Percentiles rank a stretch among this genome's conserved stretches.
phyloP scores from a whole-genome alignment of 1,140 invertebrate species.

The Trachymyrmex cornetzi region DNA sequence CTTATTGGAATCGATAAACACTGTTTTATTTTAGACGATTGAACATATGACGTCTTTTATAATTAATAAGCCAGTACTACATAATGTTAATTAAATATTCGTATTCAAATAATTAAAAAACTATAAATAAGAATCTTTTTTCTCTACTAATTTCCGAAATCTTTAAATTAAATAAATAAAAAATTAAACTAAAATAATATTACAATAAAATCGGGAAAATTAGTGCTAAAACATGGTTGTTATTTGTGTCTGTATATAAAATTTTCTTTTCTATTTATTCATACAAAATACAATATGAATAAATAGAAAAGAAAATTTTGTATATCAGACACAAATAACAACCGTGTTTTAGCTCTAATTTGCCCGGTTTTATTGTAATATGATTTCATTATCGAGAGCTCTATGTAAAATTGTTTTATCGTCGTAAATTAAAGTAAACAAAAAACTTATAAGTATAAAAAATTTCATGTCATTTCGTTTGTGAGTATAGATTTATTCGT shows the following conservation, averaged over 20 bases:
- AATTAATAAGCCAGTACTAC: background rate
- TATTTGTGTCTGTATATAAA: too few species aligned
- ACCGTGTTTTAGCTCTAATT: too few species aligned
- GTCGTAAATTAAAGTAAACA: too few species aligned
- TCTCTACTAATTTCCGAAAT: slow-evolving; percentile 4
- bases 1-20: background rate
- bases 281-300: too few species aligned
- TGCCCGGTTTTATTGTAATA: too few species aligned
- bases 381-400: too few species aligned
- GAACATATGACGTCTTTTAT: background rate
- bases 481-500: background rate
- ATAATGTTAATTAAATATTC: background rate
- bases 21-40: background rate
- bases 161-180: background rate
- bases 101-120: background rate
- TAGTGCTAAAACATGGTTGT: too few species aligned
- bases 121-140: background rate
- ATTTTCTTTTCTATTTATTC: too few species aligned
- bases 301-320: too few species aligned
- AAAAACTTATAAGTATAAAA: background rate
- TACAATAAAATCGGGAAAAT: background rate
- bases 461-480: background rate
- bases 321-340: too few species aligned
- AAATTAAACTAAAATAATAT: background rate
- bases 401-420: too few species aligned